Evolutionary conservation across 2,888 invertebrate species (phyloP).

Genomic region (Herminia tarsipennalis): DNA sequence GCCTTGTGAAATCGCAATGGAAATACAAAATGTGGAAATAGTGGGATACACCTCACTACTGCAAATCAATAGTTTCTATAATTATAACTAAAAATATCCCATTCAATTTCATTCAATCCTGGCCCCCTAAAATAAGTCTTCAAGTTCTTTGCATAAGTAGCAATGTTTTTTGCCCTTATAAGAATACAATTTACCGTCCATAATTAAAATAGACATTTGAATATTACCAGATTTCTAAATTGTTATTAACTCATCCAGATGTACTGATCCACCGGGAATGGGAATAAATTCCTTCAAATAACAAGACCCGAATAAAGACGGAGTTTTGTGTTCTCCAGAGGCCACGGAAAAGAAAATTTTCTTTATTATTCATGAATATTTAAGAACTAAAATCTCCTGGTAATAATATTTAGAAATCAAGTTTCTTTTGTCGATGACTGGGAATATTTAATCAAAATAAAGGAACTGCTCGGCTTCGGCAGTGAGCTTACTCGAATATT

Average conservation of each 20-base stretch:
- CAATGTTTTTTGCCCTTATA: no score
- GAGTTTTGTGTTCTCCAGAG: slow-evolving; percentile 45
- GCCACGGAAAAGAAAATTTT: slow-evolving; percentile 37
- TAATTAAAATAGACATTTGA: slow-evolving; percentile 19
- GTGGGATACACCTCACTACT: no score
- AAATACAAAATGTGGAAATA: no score
- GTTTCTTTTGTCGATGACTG: slow-evolving; percentile 27
- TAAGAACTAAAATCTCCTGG: slow-evolving; percentile 33
- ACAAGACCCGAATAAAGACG: slow-evolving; percentile 49
- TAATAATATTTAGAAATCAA: slow-evolving; percentile 41
- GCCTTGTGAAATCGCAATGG: no score
- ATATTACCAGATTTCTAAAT: slow-evolving; percentile 25
- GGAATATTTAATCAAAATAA: slow-evolving; percentile 25
- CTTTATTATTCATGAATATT: slow-evolving; percentile 50
- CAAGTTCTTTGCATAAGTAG: no score
- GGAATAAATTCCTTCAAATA: slow-evolving; percentile 58
- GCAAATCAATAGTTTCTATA: no score
- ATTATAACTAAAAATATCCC: no score
- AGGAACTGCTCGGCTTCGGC: slow-evolving; percentile 1
- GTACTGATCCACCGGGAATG: slow-evolving; percentile 43
- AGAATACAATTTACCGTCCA: no score
- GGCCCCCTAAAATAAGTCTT: no score
- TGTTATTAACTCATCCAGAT: slow-evolving; percentile 46
- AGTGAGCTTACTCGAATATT: slow-evolving; percentile 24
- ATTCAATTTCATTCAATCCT: no score